These are phyloP conservation scores for Metridium senile DNA, from an alignment of 92 coral and sea anemone species.

Conservation along the genomic window DNA sequence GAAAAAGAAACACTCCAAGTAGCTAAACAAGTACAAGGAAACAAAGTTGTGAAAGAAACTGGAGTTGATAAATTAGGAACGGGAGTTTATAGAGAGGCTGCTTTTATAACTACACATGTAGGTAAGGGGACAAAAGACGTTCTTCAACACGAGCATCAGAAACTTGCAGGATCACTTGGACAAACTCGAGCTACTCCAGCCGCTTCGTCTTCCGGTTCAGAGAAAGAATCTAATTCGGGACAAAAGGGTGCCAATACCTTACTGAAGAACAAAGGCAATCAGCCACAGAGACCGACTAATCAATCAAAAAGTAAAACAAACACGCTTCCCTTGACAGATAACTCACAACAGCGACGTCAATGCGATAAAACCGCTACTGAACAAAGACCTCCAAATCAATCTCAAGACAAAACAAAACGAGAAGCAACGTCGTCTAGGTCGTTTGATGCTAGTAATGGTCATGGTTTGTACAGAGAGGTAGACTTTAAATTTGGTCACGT, in stretches of 20 bases:
- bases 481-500: constrained; percentile 24
- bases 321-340: constrained; percentile 7
- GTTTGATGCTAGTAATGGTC: not conserved
- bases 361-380: not conserved
- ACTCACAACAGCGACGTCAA: constrained; percentile 2
- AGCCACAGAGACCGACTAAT: not conserved
- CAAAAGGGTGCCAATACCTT: not conserved
- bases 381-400: constrained; percentile 5
- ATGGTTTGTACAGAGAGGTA: constrained; percentile 33
- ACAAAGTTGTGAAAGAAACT: constrained; percentile 26
- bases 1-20: constrained; percentile 19
- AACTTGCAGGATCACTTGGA: not conserved
- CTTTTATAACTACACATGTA: constrained; percentile 15
- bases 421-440: not conserved
- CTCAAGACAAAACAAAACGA: constrained; percentile 10
- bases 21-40: constrained; percentile 2
- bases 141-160: not conserved
- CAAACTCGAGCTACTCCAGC: not conserved
- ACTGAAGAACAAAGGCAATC: not conserved
- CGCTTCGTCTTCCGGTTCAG: not conserved
- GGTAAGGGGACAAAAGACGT: constrained; percentile 16
- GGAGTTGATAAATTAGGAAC: constrained; percentile 24
- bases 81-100: constrained; percentile 35
- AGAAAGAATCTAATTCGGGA: not conserved
- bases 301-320: constrained; percentile 11